Evolutionary conservation across 2,797 vertebrate genomes (phyloP), one percentile per base, ranked within the genome.

Genomic region (Acipenser oxyrinchus): DNA sequence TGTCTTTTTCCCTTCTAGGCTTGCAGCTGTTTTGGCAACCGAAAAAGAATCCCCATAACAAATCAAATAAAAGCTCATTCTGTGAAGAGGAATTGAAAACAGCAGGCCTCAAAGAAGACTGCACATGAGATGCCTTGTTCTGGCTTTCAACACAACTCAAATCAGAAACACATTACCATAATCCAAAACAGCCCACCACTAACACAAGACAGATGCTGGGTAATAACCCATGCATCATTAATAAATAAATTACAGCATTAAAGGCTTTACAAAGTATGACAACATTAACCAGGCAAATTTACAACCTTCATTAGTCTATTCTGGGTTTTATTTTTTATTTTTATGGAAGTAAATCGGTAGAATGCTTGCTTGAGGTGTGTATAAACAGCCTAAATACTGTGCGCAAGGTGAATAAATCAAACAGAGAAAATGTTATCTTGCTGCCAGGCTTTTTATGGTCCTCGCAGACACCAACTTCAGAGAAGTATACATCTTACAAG

Each of bases 11-110:
- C 79, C 82, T 89, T 90, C 87, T 86, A 90, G 87, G 83, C 86
- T 87, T 88, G 86, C 89, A 91, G 90, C 88, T 91, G 88, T 90
- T 92, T 92, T 90, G 90, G 89, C 90, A 90, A 86, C 81, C 88
- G 85, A 89, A 89, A 86, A 90, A 76, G 72, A 89, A 85, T 88
- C 78, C 83, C 86, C 82, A 82, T 89, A 89, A 90, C 88, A 89
- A 90, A 91, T 89, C 87, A 91, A 90, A 91, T 92, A 88, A 90
- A 90, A 90, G 81, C 82, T 79, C 80, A 84, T 91, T 89, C 86
- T 89, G 84, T 87, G 84, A 89, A 88, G 87, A 88, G 86, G 86
- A 91, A 92, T 89, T 88, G 86, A 87, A 90, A 92, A 88, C 90
- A 92, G 89, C 88, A 90, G 86, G 88, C 82, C 88, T 90, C 88